phyloP scores from a whole-genome alignment of 2,888 invertebrate species.

The Drosophila mulleri region DNA sequence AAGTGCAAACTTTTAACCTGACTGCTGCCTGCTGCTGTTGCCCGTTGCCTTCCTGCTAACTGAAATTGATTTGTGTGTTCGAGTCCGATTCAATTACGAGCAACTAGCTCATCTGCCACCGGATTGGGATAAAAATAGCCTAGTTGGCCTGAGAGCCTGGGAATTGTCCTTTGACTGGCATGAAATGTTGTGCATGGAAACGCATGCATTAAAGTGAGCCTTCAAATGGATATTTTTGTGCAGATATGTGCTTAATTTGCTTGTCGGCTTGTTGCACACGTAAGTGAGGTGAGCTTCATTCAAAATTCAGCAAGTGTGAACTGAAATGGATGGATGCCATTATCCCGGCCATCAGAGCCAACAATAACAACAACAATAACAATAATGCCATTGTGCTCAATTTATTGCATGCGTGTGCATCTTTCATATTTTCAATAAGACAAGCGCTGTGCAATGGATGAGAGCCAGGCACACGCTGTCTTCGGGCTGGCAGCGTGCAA shows the following conservation, averaged over 20 bases:
- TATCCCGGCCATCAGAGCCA: background rate
- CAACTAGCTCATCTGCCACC: conserved; percentile 19
- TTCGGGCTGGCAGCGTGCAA: conserved; percentile 21
- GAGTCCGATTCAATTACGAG: conserved; percentile 66
- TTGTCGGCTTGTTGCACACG: conserved; percentile 15
- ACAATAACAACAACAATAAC: background rate
- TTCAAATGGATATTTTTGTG: background rate
- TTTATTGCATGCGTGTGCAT: conserved; percentile 65
- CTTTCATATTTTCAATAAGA: conserved; percentile 64
- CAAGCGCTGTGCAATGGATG: conserved; percentile 16
- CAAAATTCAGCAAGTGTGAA: conserved; percentile 69
- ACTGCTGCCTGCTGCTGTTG: conserved; percentile 7
- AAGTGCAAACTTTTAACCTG: conserved; percentile 24
- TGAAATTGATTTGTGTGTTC: conserved; percentile 63
- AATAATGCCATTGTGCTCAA: conserved; percentile 6
- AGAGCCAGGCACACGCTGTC: conserved; percentile 6
- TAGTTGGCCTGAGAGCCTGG: background rate
- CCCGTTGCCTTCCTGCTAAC: conserved; percentile 21
- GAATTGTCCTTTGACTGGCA: conserved; percentile 10
- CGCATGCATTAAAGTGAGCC: background rate
- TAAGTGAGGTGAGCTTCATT: conserved; percentile 57
- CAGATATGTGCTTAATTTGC: background rate
- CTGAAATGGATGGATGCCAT: conserved; percentile 40
- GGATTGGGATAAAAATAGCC: conserved; percentile 49
- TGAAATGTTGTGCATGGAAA: conserved; percentile 1